phyloP scores from a whole-genome alignment of 1,140 invertebrate species.

The Ips nitidus region DNA sequence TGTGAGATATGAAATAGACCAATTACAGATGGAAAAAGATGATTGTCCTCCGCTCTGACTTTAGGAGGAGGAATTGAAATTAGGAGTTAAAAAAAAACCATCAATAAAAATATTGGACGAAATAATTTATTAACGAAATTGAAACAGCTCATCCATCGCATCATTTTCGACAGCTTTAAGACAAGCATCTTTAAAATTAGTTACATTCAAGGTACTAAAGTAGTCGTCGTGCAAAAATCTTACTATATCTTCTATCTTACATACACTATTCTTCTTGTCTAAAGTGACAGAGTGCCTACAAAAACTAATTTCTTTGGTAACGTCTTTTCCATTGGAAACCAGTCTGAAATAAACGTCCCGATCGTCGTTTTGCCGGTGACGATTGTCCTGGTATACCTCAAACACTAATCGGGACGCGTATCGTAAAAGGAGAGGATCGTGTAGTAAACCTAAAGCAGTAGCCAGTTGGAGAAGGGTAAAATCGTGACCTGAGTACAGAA shows the following conservation, averaged over 20 bases:
- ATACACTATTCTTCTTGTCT: slow-evolving; percentile 63
- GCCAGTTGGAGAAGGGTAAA: slow-evolving; percentile 83
- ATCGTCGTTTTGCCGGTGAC: slow-evolving; percentile 52
- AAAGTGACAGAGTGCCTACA: slow-evolving; percentile 65
- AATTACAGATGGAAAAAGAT: no score
- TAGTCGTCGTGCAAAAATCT: slow-evolving; percentile 84
- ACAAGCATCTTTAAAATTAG: slow-evolving; percentile 84
- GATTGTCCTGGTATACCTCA: slow-evolving; percentile 68
- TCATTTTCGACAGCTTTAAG: slow-evolving; percentile 12
- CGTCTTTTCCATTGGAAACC: slow-evolving; percentile 83
- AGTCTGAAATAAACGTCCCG: slow-evolving; percentile 79
- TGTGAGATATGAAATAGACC: no score
- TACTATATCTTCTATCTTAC: slow-evolving; percentile 82
- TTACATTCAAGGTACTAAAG: slow-evolving; percentile 75
- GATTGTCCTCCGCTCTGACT: no score
- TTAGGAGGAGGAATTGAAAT: no score
- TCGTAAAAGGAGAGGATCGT: slow-evolving; percentile 62
- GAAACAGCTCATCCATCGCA: slow-evolving; percentile 17
- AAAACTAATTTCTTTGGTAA: slow-evolving; percentile 79
- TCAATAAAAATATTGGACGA: no score
- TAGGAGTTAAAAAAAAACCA: no score
- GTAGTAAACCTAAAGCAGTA: slow-evolving; percentile 70
- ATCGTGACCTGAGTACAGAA: slow-evolving; percentile 90
- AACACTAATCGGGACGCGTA: slow-evolving; percentile 85
- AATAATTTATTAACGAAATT: slow-evolving; percentile 14